These are phyloP conservation scores for Acleris laterana DNA, from an alignment of 2,888 invertebrate genomes.

Conservation along the genomic window DNA sequence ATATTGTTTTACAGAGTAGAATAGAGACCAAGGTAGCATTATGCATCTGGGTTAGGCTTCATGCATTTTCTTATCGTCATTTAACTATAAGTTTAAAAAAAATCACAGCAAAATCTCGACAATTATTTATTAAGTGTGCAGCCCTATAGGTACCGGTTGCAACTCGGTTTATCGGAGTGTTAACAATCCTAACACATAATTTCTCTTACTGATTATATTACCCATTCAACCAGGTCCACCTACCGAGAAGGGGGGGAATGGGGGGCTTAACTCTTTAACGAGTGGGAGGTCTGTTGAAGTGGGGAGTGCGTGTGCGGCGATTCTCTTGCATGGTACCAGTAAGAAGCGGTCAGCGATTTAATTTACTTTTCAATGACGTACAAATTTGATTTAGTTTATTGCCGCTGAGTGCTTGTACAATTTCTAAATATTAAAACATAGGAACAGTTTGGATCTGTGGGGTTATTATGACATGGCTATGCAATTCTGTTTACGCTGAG, in stretches of 20 bases:
- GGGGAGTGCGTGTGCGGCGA: conserved; percentile 61
- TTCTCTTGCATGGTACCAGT: conserved; percentile 52
- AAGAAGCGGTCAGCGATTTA: conserved; percentile 32
- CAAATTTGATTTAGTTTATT: no score
- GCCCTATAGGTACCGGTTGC: conserved; percentile 3
- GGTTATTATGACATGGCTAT: no score
- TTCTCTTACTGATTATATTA: conserved; percentile 43
- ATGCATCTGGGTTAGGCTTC: no score
- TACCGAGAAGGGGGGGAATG: conserved; percentile 52
- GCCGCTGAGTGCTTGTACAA: no score
- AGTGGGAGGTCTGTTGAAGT: conserved; percentile 76
- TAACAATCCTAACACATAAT: conserved; percentile 31
- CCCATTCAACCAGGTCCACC: conserved; percentile 52
- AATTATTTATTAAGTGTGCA: neutral
- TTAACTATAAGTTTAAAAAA: no score
- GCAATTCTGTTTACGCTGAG: no score
- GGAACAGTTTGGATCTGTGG: no score
- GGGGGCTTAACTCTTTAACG: conserved; percentile 67
- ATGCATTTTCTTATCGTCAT: no score
- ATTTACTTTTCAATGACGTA: neutral
- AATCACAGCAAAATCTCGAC: neutral
- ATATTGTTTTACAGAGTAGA: no score
- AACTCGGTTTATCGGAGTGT: conserved; percentile 18
- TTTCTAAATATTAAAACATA: no score
- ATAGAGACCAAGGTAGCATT: no score